These are phyloP conservation scores for Mythimna ferrago DNA, from an alignment of 2,888 invertebrate genomes.

Conservation along the genomic window DNA sequence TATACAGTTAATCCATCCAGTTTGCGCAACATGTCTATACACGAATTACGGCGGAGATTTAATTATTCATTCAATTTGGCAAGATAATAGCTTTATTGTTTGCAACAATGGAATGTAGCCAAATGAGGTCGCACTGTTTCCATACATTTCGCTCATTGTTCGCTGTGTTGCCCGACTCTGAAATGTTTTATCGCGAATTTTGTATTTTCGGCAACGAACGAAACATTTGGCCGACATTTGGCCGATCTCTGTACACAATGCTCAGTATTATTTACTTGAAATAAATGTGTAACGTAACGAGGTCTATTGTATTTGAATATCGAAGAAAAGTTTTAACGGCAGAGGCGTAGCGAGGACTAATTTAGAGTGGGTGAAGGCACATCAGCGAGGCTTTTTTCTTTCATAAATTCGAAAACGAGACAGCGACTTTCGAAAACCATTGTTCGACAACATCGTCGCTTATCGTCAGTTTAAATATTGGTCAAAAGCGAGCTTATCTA, in stretches of 20 bases:
- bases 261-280: conserved; percentile 48
- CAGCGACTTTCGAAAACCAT: no score
- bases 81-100: conserved; percentile 72
- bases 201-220: conserved; percentile 44
- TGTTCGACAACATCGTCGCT: no score
- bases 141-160: conserved; percentile 61
- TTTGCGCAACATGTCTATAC: conserved; percentile 42
- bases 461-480: no score
- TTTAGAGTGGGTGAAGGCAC: no score
- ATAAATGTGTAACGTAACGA: conserved; percentile 56
- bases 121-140: conserved; percentile 59
- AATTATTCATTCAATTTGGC: conserved; percentile 75
- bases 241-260: conserved; percentile 42
- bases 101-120: conserved; percentile 68
- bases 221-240: conserved; percentile 51
- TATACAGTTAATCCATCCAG: conserved; percentile 44
- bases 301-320: conserved; percentile 43
- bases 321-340: conserved; percentile 2
- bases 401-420: no score
- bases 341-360: no score
- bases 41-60: conserved; percentile 61
- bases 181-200: conserved; percentile 51
- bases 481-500: no score
- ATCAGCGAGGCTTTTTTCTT: no score
- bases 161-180: conserved; percentile 39